phyloP scores from a whole-genome alignment of 2,888 invertebrate species.

The Aphidoletes aphidimyza region DNA sequence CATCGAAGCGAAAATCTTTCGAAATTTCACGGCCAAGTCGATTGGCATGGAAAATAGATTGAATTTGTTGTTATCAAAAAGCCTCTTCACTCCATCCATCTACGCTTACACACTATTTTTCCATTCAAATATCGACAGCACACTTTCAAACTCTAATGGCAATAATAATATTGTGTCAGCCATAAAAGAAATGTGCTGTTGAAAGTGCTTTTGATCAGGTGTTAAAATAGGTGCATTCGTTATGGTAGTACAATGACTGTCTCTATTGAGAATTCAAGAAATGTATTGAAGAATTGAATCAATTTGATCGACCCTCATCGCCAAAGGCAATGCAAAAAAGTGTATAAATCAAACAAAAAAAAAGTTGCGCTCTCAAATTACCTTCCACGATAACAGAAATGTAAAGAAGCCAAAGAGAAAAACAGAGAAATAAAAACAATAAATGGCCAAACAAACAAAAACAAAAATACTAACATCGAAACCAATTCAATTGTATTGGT shows the following conservation, averaged over 20 bases:
- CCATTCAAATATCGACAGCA: too few relatives aligned
- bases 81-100: not conserved
- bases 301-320: not conserved
- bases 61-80: not conserved
- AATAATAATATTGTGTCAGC: not conserved
- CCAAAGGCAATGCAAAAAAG: not conserved
- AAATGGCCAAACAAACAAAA: too few relatives aligned
- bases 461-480: too few relatives aligned
- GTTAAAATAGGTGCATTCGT: not conserved
- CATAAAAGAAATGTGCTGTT: not conserved
- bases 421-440: too few relatives aligned
- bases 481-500: too few relatives aligned
- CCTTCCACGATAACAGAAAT: too few relatives aligned
- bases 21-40: not conserved
- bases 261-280: not conserved
- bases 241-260: too few relatives aligned
- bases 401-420: too few relatives aligned
- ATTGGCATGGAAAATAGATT: not conserved
- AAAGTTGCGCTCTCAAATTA: too few relatives aligned
- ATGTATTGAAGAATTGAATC: not conserved
- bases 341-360: not conserved
- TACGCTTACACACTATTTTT: too few relatives aligned
- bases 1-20: not conserved
- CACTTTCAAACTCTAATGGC: not conserved
- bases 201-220: conserved; percentile 4